Conservation (phyloP, 2,888 invertebrate genomes). For the Drosophila mulleri region DNA sequence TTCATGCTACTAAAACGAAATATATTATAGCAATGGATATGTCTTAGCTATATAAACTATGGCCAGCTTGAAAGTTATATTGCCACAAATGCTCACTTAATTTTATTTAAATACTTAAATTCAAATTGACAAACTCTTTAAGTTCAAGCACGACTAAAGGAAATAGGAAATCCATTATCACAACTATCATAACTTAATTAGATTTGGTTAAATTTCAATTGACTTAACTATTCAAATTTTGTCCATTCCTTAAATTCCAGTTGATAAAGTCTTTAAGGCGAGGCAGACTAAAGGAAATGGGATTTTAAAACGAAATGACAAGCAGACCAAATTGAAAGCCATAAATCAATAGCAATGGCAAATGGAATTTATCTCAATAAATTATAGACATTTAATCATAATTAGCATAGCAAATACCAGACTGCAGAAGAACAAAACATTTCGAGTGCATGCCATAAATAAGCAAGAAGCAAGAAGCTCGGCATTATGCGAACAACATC, state of each 20-base stretch:
- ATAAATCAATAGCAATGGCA: slow-evolving; percentile 33
- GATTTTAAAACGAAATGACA: not conserved
- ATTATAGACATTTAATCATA: slow-evolving; percentile 37
- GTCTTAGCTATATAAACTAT: not conserved
- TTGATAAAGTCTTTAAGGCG: not conserved
- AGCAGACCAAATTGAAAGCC: not conserved
- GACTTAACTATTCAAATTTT: not conserved
- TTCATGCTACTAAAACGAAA: too few relatives aligned
- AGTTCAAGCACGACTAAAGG: too few relatives aligned
- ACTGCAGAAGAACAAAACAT: slow-evolving; percentile 20
- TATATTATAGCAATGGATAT: not conserved
- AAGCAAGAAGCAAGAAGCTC: slow-evolving; percentile 3
- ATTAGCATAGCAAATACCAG: slow-evolving; percentile 20
- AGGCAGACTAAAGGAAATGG: not conserved
- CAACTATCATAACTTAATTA: too few relatives aligned
- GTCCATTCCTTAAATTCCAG: too few relatives aligned
- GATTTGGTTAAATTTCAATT: not conserved
- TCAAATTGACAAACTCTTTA: too few relatives aligned
- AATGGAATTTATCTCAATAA: slow-evolving; percentile 2
- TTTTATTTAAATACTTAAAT: too few relatives aligned
- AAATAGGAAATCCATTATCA: too few relatives aligned
- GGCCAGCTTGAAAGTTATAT: not conserved
- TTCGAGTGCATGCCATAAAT: slow-evolving; percentile 39
- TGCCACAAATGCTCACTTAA: not conserved
- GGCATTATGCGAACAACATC: slow-evolving; percentile 54